A percentile compares a stretch with the other conserved stretches of the same genome.
phyloP scores from a whole-genome alignment of 2,888 invertebrate species.

The Iphiclides podalirius region DNA sequence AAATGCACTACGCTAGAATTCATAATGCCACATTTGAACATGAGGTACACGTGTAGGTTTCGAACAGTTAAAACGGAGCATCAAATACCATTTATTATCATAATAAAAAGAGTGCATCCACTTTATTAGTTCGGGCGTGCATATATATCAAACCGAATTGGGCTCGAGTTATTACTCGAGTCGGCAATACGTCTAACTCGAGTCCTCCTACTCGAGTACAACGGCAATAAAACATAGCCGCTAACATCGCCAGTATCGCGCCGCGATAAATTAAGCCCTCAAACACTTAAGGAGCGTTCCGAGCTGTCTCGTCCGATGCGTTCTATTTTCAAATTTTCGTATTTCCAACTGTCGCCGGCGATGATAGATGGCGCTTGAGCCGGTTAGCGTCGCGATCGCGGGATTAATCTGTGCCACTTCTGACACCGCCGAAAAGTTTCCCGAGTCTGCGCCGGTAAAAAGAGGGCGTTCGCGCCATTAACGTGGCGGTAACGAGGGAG shows the following conservation, averaged over 20 bases:
- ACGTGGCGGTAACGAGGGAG: neutral
- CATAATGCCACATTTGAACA: too few species aligned
- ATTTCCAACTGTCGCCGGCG: constrained; percentile 36
- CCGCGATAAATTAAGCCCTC: constrained; percentile 51
- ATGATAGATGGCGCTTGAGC: constrained; percentile 38
- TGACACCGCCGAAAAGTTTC: constrained; percentile 23
- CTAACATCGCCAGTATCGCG: constrained; percentile 1
- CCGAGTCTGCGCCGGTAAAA: neutral
- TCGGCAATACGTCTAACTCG: constrained; percentile 1
- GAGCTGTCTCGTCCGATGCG: constrained; percentile 30
- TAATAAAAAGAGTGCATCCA: neutral
- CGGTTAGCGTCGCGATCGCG: constrained; percentile 26
- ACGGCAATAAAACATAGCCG: constrained; percentile 3
- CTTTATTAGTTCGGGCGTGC: constrained; percentile 1
- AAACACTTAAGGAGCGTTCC: constrained; percentile 47
- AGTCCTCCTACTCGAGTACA: constrained; percentile 1
- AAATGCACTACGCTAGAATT: too few species aligned
- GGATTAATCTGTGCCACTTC: constrained; percentile 32
- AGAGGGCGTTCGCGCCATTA: neutral
- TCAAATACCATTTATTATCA: neutral
- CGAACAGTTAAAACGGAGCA: neutral
- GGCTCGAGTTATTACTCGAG: constrained; percentile 2
- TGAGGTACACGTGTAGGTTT: too few species aligned
- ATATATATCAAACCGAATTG: constrained; percentile 8
- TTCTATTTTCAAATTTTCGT: constrained; percentile 41